A percentile compares a stretch with the other conserved stretches of the same genome.
phyloP scores from a whole-genome alignment of 2,797 vertebrate genomes.

The Odontamblyopus rebecca region DNA sequence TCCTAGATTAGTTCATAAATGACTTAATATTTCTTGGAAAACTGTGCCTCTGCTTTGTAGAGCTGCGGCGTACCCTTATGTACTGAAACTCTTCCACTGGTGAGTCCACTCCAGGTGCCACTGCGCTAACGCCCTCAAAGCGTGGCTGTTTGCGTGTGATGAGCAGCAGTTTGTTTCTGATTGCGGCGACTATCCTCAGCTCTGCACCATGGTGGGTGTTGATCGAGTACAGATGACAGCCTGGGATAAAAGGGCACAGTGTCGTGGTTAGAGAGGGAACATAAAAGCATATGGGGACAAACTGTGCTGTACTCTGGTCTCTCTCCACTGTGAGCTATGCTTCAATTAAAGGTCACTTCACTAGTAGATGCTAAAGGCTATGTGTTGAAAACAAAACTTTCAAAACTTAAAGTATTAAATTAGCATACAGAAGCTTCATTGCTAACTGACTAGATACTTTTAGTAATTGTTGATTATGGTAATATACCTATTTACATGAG shows the following conservation, averaged over 20 bases:
- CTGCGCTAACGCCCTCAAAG: slow-evolving; percentile 61
- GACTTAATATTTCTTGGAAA: too few species aligned
- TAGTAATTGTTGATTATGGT: too few species aligned
- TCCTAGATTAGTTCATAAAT: too few species aligned
- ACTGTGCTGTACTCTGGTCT: slow-evolving; percentile 33
- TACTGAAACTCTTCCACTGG: slow-evolving; percentile 98
- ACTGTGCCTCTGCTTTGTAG: too few species aligned
- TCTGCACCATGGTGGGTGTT: slow-evolving; percentile 94
- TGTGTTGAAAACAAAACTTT: slow-evolving; percentile 14
- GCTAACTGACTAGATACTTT: too few species aligned
- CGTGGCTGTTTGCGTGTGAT: slow-evolving; percentile 88
- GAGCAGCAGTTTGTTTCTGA: slow-evolving; percentile 96
- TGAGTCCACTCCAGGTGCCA: slow-evolving; percentile 76
- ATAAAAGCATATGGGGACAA: slow-evolving; percentile 23
- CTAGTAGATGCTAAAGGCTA: slow-evolving; percentile 9
- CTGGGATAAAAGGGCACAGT: slow-evolving; percentile 67
- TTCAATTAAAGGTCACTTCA: slow-evolving; percentile 30
- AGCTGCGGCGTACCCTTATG: slow-evolving; percentile 81
- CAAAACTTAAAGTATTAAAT: background rate
- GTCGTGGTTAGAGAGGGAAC: slow-evolving; percentile 2
- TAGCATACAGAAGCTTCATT: background rate
- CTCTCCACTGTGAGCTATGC: slow-evolving; percentile 44
- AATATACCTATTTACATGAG: too few species aligned
- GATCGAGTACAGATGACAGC: slow-evolving; percentile 95
- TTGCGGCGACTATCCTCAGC: slow-evolving; percentile 91